Conservation (phyloP, 2,797 vertebrate genomes). For the Gallinago nigripennis region DNA sequence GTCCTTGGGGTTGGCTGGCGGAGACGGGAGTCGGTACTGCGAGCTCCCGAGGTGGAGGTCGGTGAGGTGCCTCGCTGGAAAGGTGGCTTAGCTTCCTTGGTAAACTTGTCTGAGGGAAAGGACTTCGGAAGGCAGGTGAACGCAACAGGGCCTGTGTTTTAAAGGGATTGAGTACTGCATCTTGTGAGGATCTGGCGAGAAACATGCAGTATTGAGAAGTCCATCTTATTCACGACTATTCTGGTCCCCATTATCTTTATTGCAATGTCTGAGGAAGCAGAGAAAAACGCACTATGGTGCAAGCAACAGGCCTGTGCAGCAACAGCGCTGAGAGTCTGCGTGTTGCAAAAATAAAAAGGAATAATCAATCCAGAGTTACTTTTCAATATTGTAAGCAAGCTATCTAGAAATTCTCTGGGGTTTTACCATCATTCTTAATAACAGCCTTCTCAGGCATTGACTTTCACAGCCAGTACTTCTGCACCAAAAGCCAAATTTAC, state of each 20-base stretch:
- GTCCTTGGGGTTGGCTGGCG: accelerated
- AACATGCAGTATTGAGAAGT: accelerated
- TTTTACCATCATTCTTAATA: background rate
- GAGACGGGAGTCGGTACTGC: accelerated
- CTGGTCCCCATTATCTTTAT: no score
- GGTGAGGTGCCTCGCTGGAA: background rate
- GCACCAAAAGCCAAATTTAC: accelerated
- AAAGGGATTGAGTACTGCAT: background rate
- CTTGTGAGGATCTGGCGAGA: background rate
- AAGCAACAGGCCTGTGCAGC: background rate
- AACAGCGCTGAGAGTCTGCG: accelerated
- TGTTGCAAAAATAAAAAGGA: background rate
- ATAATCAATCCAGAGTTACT: background rate
- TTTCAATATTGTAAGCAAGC: background rate
- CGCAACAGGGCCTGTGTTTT: background rate
- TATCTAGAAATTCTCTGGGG: background rate
- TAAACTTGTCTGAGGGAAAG: background rate
- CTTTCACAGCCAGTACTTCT: background rate
- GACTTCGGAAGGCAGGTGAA: background rate
- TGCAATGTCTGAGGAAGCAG: accelerated
- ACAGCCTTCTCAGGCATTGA: no score
- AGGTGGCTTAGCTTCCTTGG: no score
- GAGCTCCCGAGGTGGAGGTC: background rate
- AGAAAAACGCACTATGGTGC: accelerated
- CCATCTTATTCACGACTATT: accelerated